Evolutionary conservation across 2,113 vertebrate genomes (phyloP), one percentile per base, ranked within the genome.

Genomic region (Silurus meridionalis): DNA sequence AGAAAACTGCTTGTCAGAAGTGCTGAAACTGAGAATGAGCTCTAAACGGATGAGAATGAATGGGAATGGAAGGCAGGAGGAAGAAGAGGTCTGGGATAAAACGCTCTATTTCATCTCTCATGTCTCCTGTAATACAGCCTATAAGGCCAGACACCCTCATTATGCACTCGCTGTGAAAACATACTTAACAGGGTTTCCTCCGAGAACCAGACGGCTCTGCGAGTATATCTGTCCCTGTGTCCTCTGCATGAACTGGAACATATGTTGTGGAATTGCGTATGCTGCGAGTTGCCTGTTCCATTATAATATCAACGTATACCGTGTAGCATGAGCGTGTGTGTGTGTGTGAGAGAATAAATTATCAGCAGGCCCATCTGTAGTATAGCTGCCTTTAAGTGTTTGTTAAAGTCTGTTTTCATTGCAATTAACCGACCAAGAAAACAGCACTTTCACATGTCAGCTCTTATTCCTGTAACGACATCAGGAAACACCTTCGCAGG

Each of bases 381-480:
- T 89, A 88, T 57, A 58, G 52, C 21, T 78, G 88, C 84, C 69
- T 91, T 91, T 88, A 93, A 92, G 79, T 93, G 90, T 93, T 90
- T 82, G 67, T 82, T 53, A 81, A 37, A 21, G 91, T 72, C 89
- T 83, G 83, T 90, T 93, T 93, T 91, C 88, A 84, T 64, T 78
- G 90, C 83, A 90, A 82, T 92, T 89, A 90, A 89, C 87, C 90
- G 50, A 87, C 83, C 86, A 92, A 92, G 91, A 94, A 95, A 94
- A 93, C 92, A 91, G 83, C 91, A 91, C 92, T 95, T 95, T 95
- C 88, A 91, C 90, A 92, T 93, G 94, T 93, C 94, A 91, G 90
- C 92, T 92, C 89, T 93, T 89, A 92, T 95, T 95, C 92, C 86
- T 91, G 91, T 83, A 91, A 85, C 23, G 25, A 53, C 61, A 78